Percentiles rank a stretch among this genome's conserved stretches.
Conservation (phyloP, 2,888 invertebrate species). For the Pardosa pseudoannulata region DNA sequence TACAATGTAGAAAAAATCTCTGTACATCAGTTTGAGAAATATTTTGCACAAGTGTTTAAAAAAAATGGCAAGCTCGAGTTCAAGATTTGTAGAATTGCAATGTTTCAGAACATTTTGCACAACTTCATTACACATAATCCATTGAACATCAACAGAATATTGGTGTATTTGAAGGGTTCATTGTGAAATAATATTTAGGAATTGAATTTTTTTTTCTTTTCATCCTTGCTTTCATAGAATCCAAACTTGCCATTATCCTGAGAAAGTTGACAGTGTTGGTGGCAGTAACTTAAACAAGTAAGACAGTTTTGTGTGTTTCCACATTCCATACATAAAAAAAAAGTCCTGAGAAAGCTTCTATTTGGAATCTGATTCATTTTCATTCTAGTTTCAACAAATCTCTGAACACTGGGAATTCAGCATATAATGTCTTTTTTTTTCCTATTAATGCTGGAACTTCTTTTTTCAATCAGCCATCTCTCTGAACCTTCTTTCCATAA, state of each 20-base stretch:
- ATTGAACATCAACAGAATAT: neutral
- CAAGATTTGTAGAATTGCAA: neutral
- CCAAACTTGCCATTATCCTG: neutral
- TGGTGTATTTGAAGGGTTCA: neutral
- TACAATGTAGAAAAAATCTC: conserved; percentile 60
- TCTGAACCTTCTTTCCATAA: too few relatives aligned
- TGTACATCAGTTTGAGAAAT: conserved; percentile 45
- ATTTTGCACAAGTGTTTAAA: conserved; percentile 43
- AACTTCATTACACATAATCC: neutral
- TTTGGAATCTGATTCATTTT: too few relatives aligned
- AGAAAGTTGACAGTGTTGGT: neutral
- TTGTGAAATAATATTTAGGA: neutral
- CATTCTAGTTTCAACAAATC: too few relatives aligned
- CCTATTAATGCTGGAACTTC: too few relatives aligned
- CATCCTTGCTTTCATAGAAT: too few relatives aligned
- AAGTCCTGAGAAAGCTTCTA: too few relatives aligned
- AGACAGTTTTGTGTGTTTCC: too few relatives aligned
- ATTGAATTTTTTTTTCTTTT: neutral
- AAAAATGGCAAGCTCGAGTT: conserved; percentile 1
- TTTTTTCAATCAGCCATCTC: too few relatives aligned
- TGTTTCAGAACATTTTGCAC: neutral
- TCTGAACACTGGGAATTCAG: too few relatives aligned
- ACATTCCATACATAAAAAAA: too few relatives aligned
- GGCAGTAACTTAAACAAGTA: neutral
- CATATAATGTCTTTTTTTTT: too few relatives aligned